Base-by-base conservation (phyloP, 2,888 invertebrate species). In the Nephrotoma flavescens region DNA sequence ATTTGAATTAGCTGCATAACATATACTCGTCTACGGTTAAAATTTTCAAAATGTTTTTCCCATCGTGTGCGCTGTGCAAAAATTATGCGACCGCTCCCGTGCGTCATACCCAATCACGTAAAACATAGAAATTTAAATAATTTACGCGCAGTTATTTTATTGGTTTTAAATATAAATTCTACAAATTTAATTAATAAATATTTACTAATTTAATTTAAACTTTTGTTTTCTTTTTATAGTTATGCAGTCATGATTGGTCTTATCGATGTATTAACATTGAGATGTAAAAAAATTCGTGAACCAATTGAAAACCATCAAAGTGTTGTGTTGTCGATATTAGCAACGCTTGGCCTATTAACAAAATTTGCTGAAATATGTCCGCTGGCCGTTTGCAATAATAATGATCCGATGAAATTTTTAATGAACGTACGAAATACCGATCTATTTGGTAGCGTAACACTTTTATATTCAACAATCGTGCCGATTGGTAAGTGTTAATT, bases 221-320 rank as follows among this genome's bases (percentile, higher is more conserved):
- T 85, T 44, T 44, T 42, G 47, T 86, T 52, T 86, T 41, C 88
- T 88, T 86, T 86, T 90, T 89, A 12, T 93, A 97, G 97, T 90
- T 97, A 96, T 90, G 93, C 95, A 19, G 95, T 96, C 87, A 94
- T 95, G 89, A 94, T 95, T 86, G 96, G 96, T 42, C 93, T 96
- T n/a, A 94, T 97, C 87, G 97, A 96, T 90, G 94, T 95, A 88
- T 92, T 97, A 86, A 94, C 95, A 31, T 93, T 94, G 88, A 95
- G 95, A 90, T 95, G 95, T 90, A 92, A 94, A 89, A 93, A 94
- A 88, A 94, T 96, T 71, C 93, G 95, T 87, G 95, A 95, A 88
- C 94, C 95, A 9, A 93, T 92, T 88, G 92, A 92, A 88, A 89
- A 89, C 88, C 90, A 92, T 88, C 91, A 92, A 88, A 90, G 91